A percentile compares a stretch with the other conserved stretches of the same genome.
These are phyloP conservation scores for Holacanthella duospinosa DNA, from an alignment of 2,888 invertebrate species.

Conservation along the genomic window DNA sequence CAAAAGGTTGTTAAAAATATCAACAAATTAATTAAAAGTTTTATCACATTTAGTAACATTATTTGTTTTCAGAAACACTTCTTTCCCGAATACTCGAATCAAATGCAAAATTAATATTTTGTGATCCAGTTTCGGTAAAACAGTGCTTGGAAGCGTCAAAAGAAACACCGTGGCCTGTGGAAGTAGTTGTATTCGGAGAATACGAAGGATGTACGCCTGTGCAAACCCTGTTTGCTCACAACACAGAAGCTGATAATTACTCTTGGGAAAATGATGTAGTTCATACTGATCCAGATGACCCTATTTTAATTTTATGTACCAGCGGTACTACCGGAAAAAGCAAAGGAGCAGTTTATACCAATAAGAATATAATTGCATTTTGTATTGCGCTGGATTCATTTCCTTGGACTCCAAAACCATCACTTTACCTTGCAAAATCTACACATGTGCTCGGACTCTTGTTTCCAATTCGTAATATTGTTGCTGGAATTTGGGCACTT, in stretches of 20 bases:
- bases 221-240: constrained; percentile 24
- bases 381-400: constrained; percentile 29
- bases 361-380: constrained; percentile 26
- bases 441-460: constrained; percentile 34
- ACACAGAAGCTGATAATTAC: constrained; percentile 16
- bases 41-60: background rate
- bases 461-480: constrained; percentile 32
- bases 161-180: constrained; percentile 23
- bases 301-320: constrained; percentile 29
- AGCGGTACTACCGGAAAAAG: constrained; percentile 32
- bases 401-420: constrained; percentile 27
- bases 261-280: constrained; percentile 17
- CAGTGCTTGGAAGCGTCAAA: constrained; percentile 25
- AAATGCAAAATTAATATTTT: constrained; percentile 30
- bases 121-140: constrained; percentile 19
- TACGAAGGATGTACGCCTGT: constrained; percentile 24
- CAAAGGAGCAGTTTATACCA: constrained; percentile 35
- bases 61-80: constrained; percentile 22
- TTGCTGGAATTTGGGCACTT: constrained; percentile 26
- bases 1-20: constrained; percentile 10
- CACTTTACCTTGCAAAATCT: constrained; percentile 27
- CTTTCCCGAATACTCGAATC: constrained; percentile 24
- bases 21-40: background rate
- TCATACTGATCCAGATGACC: constrained; percentile 26
- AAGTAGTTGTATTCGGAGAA: constrained; percentile 28